Evolutionary conservation across 2,113 vertebrate species (phyloP), one percentile per base, ranked within the genome.

Genomic region (Centropus unirufus): DNA sequence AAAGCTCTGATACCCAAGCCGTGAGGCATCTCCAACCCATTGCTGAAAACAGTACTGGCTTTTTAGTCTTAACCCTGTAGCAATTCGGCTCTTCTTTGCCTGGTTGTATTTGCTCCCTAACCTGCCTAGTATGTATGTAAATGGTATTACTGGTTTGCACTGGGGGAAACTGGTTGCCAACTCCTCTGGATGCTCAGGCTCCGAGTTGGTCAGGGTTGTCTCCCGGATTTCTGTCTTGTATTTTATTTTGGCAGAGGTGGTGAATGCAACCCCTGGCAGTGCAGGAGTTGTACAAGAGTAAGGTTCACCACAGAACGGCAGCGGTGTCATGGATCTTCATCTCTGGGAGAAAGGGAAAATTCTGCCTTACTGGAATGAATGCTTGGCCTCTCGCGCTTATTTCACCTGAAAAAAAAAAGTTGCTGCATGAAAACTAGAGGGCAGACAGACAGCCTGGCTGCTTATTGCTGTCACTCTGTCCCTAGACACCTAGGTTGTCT

Each of bases 181-280:
- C 40, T 49, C 26, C 59, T 14, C 12, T 27, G 24, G 14, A 9
- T 32, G 12, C 39, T 51, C 0, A 0, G 24, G 22, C 74, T 81
- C 17, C 0, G 8, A 14, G 27, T 26, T 19, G 49, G 13, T 18
- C 7, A 3, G 9, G 21, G 46, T 51, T 61, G n/a, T 52, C 46
- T 74, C 46, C 61, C n/a, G 44, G 15, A 14, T 57, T 47, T 73
- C 21, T 8, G 51, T 76, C 29, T 39, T 21, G 22, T 30, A 1
- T 29, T 66, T 74, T 32, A 4, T 24, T 63, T 64, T 70, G 74
- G 14, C 13, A 32, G 26, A 58, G 27, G 29, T 22, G 40, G 55
- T 47, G 8, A 12, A 12, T 29, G 55, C 16, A 52, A 30, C 42
- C 24, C 4, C 1, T 44, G 58, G 34, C 24, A 39, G 40, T 16